Conservation (phyloP, 2,888 invertebrate genomes). For the Agrotis segetum region DNA sequence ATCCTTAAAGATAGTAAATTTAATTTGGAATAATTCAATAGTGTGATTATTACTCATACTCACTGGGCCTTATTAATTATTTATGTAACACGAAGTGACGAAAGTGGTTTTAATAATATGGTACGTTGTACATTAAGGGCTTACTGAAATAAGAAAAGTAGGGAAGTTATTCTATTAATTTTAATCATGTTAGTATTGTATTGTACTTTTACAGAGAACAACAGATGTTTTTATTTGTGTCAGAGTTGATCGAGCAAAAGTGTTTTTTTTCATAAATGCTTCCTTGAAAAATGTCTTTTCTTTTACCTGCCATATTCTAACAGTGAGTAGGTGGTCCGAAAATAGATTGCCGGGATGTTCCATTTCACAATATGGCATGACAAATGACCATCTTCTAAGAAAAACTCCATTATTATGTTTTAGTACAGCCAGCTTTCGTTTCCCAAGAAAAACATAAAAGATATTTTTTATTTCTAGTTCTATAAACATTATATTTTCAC, state of each 20-base stretch:
- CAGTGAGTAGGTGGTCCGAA: neutral
- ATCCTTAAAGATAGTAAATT: no score
- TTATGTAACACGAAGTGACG: no score
- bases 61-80: no score
- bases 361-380: no score
- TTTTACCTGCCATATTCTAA: neutral
- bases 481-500: conserved; percentile 13
- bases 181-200: neutral
- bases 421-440: neutral
- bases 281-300: neutral
- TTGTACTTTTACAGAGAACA: neutral
- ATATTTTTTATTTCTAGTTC: neutral
- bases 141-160: no score
- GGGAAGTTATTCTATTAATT: neutral
- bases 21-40: no score
- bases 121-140: no score
- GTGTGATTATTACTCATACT: no score
- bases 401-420: neutral
- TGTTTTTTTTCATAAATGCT: neutral
- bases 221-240: neutral
- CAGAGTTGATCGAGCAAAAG: neutral
- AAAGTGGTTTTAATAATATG: no score
- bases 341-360: neutral
- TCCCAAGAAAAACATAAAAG: neutral
- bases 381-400: neutral